Evolutionary conservation across 2,888 invertebrate genomes (phyloP).

Genomic region (Scaeva pyrastri): DNA sequence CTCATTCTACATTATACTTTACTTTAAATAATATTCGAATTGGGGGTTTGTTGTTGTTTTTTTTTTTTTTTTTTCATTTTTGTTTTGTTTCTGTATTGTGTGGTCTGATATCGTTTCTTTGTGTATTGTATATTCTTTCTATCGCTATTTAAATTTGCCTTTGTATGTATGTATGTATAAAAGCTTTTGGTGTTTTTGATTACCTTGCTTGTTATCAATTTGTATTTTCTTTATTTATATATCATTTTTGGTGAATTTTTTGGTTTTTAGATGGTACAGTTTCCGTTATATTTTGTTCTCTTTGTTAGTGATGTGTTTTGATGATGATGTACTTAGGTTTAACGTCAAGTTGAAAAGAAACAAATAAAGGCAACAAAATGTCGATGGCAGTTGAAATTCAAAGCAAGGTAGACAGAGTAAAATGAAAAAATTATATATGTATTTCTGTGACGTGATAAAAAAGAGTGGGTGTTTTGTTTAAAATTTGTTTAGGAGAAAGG

Average conservation of each 20-base stretch:
- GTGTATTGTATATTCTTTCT: conserved; percentile 19
- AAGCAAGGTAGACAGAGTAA: neutral
- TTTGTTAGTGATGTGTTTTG: neutral
- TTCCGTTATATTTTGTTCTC: conserved; percentile 38
- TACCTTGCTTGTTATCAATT: conserved; percentile 59
- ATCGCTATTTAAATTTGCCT: neutral
- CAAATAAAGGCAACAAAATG: neutral
- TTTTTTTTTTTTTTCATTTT: conserved; percentile 3
- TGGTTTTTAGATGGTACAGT: conserved; percentile 58
- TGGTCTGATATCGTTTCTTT: conserved; percentile 7
- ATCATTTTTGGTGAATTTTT: conserved; percentile 56
- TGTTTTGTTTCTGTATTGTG: conserved; percentile 6
- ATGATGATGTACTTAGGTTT: neutral
- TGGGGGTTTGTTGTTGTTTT: conserved; percentile 77
- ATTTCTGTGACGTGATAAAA: neutral
- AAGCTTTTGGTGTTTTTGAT: conserved; percentile 44
- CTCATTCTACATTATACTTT: conserved; percentile 54
- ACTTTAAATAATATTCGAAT: neutral
- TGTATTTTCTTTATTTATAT: conserved; percentile 52
- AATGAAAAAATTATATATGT: too few relatives aligned
- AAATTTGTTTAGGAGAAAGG: neutral
- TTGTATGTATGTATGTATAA: neutral
- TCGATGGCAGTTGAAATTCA: neutral
- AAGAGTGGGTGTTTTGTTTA: neutral
- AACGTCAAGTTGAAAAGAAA: neutral